A percentile compares a stretch with the other conserved stretches of the same genome.
Evolutionary conservation across 2,113 vertebrate species (phyloP).

Genomic region (Arothron firmamentum): DNA sequence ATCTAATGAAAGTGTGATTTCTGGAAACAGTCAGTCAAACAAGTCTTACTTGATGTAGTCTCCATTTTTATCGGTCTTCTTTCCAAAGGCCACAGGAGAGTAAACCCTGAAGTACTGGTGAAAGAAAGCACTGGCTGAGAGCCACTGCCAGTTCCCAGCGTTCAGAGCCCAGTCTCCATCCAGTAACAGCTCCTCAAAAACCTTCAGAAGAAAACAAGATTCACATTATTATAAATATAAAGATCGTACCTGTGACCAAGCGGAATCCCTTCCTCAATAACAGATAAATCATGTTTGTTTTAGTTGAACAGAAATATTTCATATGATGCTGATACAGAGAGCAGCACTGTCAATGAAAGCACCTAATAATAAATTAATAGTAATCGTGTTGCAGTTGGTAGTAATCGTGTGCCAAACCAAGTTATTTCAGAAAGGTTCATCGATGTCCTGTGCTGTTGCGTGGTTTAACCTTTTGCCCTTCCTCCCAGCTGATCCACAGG

Average conservation of each 20-base stretch:
- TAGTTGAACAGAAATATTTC: too few relatives aligned
- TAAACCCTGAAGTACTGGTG: slow-evolving; percentile 75
- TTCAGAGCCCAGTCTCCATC: slow-evolving; percentile 75
- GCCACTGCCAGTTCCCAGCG: slow-evolving; percentile 76
- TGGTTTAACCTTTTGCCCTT: slow-evolving; percentile 67
- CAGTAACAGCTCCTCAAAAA: slow-evolving; percentile 74
- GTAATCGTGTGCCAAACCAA: too few relatives aligned
- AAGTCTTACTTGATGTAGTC: slow-evolving; percentile 72
- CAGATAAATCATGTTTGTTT: too few relatives aligned
- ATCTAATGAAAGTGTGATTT: accelerated
- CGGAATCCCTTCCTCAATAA: too few relatives aligned
- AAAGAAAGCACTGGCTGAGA: slow-evolving; percentile 77
- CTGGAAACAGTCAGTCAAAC: background rate
- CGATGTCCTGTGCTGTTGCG: too few relatives aligned
- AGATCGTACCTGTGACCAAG: too few relatives aligned
- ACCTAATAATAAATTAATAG: too few relatives aligned
- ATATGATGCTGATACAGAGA: too few relatives aligned
- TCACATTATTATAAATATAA: background rate
- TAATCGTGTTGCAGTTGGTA: too few relatives aligned
- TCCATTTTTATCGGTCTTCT: slow-evolving; percentile 74
- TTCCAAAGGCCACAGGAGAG: slow-evolving; percentile 72
- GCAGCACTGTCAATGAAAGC: too few relatives aligned
- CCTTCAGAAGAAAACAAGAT: slow-evolving; percentile 34
- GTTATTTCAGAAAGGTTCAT: too few relatives aligned
- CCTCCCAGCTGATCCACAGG: slow-evolving; percentile 75